These are phyloP conservation scores for Pachyseris speciosa DNA, from an alignment of 64 coral and sea anemone genomes.

Conservation along the genomic window DNA sequence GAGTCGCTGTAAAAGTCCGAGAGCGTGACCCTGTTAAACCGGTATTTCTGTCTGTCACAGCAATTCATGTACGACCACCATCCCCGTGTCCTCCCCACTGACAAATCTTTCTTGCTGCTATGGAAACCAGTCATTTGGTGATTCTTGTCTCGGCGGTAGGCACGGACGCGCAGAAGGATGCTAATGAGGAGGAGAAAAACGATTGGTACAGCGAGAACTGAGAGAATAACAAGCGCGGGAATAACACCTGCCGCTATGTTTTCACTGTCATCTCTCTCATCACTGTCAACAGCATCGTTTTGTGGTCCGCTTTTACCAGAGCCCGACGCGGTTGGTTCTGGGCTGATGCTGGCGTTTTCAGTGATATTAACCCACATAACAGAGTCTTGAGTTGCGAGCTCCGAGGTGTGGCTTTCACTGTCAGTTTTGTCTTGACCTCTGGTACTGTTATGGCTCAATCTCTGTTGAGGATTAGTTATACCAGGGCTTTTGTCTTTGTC, in stretches of 20 bases:
- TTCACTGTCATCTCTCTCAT: neutral
- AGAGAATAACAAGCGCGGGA: conserved; percentile 85
- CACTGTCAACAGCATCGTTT: neutral
- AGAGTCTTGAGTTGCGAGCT: neutral
- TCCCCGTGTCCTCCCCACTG: conserved; percentile 68
- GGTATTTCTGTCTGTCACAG: conserved; percentile 74
- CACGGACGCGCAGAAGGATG: conserved; percentile 76
- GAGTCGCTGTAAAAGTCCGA: conserved; percentile 91
- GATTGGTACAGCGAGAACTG: conserved; percentile 82
- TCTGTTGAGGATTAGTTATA: too few species aligned
- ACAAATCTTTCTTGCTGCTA: conserved; percentile 43
- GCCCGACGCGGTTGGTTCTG: neutral
- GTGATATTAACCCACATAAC: neutral
- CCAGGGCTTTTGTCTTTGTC: neutral
- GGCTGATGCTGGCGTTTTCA: neutral
- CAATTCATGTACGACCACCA: conserved; percentile 93
- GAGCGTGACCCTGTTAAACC: conserved; percentile 83
- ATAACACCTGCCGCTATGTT: conserved; percentile 51
- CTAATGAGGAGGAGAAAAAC: conserved; percentile 87
- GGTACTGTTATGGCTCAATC: neutral
- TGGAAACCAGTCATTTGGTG: conserved; percentile 51
- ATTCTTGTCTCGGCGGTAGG: conserved; percentile 76
- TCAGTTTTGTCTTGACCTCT: neutral
- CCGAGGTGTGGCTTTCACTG: neutral
- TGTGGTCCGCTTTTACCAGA: neutral